phyloP scores from a whole-genome alignment of 1,140 invertebrate genomes.

The Caerostris darwini region DNA sequence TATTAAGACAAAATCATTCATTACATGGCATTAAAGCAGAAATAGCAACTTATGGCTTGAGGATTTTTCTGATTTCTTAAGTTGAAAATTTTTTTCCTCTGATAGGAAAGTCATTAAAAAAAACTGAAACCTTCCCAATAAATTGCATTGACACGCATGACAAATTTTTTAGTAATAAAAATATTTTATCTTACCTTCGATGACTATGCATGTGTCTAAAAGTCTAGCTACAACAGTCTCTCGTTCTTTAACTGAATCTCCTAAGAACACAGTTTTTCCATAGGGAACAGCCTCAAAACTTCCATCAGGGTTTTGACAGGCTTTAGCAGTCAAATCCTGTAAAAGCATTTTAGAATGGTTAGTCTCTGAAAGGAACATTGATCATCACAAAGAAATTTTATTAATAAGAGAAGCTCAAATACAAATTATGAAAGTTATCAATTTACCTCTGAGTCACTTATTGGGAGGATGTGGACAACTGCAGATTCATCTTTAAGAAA shows the following conservation, averaged over 20 bases:
- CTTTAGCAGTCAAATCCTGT: slow-evolving; percentile 78
- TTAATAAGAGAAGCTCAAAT: background rate
- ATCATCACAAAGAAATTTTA: background rate
- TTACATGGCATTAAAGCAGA: too few relatives aligned
- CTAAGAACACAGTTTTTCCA: slow-evolving; percentile 81
- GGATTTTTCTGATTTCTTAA: too few relatives aligned
- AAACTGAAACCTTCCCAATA: too few relatives aligned
- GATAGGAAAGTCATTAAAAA: too few relatives aligned
- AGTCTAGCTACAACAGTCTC: slow-evolving; percentile 81
- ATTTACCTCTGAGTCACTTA: slow-evolving; percentile 76
- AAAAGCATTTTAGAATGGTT: background rate
- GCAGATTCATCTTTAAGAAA: slow-evolving; percentile 51
- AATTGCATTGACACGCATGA: too few relatives aligned
- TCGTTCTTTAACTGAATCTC: slow-evolving; percentile 81
- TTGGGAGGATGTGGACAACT: slow-evolving; percentile 79
- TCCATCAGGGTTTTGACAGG: slow-evolving; percentile 80
- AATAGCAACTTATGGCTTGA: too few relatives aligned
- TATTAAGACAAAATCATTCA: too few relatives aligned
- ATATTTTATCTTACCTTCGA: slow-evolving; percentile 80
- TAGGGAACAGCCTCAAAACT: slow-evolving; percentile 80
- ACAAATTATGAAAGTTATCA: background rate
- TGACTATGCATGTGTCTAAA: slow-evolving; percentile 81
- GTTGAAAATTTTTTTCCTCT: too few relatives aligned
- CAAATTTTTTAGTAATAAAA: background rate
- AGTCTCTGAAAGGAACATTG: background rate